phyloP scores from a whole-genome alignment of 2,888 invertebrate species.

The Philonicus albiceps region DNA sequence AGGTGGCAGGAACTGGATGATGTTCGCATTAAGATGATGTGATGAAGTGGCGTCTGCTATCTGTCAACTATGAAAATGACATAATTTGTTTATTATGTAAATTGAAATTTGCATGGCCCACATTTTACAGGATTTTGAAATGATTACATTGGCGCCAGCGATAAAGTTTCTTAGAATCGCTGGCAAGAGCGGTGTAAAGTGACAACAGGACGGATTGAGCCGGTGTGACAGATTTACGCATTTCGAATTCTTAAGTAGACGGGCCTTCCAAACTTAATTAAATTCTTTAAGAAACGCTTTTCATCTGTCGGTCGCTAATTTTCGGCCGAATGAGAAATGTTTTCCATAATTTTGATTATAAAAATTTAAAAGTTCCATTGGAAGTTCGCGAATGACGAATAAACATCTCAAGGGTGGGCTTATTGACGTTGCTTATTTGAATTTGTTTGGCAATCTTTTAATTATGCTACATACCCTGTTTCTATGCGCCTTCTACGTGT shows the following conservation, averaged over 20 bases:
- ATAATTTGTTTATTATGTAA: conserved; percentile 29
- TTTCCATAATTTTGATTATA: background rate
- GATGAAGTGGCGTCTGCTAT: conserved; percentile 20
- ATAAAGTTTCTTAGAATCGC: background rate
- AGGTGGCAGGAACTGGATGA: background rate
- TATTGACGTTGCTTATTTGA: background rate
- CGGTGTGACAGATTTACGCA: background rate
- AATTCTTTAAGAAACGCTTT: background rate
- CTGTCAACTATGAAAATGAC: conserved; percentile 1
- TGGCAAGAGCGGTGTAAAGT: background rate
- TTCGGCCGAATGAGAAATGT: background rate
- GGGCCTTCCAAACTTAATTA: background rate
- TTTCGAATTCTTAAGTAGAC: background rate
- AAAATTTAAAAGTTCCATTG: background rate
- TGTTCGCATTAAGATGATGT: background rate
- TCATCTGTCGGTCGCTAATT: background rate
- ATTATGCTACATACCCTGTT: background rate
- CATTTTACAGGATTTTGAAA: background rate
- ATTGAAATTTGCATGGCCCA: conserved; percentile 5
- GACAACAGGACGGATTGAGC: background rate
- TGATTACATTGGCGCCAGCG: background rate
- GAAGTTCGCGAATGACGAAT: background rate
- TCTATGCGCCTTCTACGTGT: background rate
- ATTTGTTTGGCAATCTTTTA: background rate
- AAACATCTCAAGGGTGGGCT: background rate